Evolutionary conservation across 2,797 vertebrate genomes (phyloP).

Genomic region (Micrastur ruficollis): DNA sequence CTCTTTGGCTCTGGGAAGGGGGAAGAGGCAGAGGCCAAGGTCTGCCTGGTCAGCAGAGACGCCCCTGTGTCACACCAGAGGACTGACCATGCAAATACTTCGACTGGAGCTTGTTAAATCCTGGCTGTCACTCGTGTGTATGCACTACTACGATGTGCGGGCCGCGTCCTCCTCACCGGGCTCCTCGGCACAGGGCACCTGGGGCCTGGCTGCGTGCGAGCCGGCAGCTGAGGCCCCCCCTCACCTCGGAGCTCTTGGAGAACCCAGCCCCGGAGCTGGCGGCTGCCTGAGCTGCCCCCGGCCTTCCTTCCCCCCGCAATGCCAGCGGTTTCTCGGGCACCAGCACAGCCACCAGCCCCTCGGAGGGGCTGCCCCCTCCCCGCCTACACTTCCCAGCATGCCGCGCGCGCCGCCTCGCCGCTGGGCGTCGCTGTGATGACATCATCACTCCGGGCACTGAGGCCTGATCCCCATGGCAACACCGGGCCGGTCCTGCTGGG

Average conservation of each 20-base stretch:
- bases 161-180: no score
- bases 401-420: no score
- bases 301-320: no score
- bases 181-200: no score
- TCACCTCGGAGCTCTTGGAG: no score
- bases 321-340: no score
- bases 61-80: no score
- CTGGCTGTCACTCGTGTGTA: fast-evolving
- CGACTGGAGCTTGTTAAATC: background rate
- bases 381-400: background rate
- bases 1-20: background rate
- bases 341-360: no score
- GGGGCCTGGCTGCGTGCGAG: background rate
- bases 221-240: background rate
- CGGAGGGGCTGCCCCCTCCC: fast-evolving
- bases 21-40: background rate
- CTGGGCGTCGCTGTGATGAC: fast-evolving
- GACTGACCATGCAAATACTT: no score
- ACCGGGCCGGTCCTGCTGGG: no score
- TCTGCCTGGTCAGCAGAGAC: background rate
- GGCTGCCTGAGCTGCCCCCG: no score
- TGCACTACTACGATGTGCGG: background rate
- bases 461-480: background rate
- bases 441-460: fast-evolving
- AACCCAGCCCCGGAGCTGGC: background rate